A percentile compares a stretch with the other conserved stretches of the same genome.
Conservation (phyloP, 1,140 invertebrate species). For the Cotesia vestalis region DNA sequence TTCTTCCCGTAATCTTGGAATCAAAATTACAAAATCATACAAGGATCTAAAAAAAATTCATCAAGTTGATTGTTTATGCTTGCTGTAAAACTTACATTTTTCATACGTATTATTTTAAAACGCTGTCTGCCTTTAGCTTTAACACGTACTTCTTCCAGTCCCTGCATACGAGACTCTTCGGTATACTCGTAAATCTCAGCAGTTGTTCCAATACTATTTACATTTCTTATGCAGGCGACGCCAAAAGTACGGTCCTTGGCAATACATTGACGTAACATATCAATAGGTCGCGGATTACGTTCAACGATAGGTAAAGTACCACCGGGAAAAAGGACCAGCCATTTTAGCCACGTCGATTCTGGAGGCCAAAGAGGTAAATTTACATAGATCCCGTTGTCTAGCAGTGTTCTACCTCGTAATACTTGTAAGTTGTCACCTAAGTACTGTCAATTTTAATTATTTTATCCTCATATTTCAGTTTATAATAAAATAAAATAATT, state of each 20-base stretch:
- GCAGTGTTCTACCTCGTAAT: slow-evolving; percentile 70
- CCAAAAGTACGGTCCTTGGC: slow-evolving; percentile 72
- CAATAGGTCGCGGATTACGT: slow-evolving; percentile 66
- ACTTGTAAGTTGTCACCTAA: slow-evolving; percentile 73
- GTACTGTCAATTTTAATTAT: slow-evolving; percentile 62
- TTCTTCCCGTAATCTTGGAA: slow-evolving; percentile 37
- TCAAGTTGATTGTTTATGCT: neutral
- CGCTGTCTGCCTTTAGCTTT: slow-evolving; percentile 75
- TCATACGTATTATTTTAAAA: slow-evolving; percentile 68
- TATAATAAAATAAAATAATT: no score
- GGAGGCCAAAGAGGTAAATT: slow-evolving; percentile 71
- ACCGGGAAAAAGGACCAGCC: slow-evolving; percentile 72
- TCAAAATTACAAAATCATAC: slow-evolving; percentile 12
- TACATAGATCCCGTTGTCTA: slow-evolving; percentile 64
- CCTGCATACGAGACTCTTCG: slow-evolving; percentile 50
- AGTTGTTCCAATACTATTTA: slow-evolving; percentile 70
- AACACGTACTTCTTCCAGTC: slow-evolving; percentile 57
- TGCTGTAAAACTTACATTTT: slow-evolving; percentile 43
- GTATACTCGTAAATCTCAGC: slow-evolving; percentile 77
- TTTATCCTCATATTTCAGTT: no score
- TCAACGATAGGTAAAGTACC: slow-evolving; percentile 78
- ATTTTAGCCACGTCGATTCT: slow-evolving; percentile 61
- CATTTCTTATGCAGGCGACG: slow-evolving; percentile 61
- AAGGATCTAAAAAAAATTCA: slow-evolving; percentile 27
- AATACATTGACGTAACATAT: slow-evolving; percentile 69